Conservation (phyloP, 1,140 invertebrate genomes). For the Dysdera silvatica region DNA sequence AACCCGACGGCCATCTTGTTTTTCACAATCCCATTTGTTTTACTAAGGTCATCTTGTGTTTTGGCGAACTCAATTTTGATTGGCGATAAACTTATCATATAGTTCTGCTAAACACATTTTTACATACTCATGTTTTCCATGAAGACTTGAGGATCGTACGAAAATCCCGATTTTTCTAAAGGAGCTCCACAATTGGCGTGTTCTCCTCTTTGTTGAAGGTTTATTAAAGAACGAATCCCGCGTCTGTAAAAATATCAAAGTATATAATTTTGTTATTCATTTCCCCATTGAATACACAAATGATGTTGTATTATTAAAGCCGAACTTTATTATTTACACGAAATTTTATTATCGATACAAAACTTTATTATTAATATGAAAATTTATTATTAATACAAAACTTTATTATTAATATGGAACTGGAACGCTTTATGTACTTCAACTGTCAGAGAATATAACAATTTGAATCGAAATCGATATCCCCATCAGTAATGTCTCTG, state of each 20-base stretch:
- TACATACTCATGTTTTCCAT: conserved; percentile 72
- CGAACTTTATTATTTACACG: too few species aligned
- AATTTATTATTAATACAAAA: neutral
- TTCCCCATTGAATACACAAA: neutral
- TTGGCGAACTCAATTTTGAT: neutral
- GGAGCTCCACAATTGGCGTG: conserved; percentile 67
- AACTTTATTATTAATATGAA: neutral
- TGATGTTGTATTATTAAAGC: neutral
- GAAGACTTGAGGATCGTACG: conserved; percentile 66
- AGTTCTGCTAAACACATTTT: neutral
- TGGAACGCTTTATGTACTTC: neutral
- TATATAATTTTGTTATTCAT: neutral
- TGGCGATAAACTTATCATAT: too few species aligned
- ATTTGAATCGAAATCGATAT: too few species aligned
- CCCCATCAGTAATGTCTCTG: too few species aligned
- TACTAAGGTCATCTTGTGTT: too few species aligned
- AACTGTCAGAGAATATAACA: too few species aligned
- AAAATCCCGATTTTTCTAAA: conserved; percentile 62
- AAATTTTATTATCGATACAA: too few species aligned
- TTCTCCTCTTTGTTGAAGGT: conserved; percentile 74
- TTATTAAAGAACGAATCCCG: conserved; percentile 73
- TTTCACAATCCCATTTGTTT: too few species aligned
- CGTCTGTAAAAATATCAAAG: conserved; percentile 48
- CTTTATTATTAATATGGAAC: neutral
- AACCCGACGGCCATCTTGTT: too few species aligned